Evolutionary conservation across 2,113 vertebrate species (phyloP).

Genomic region (Zapus hudsonius): DNA sequence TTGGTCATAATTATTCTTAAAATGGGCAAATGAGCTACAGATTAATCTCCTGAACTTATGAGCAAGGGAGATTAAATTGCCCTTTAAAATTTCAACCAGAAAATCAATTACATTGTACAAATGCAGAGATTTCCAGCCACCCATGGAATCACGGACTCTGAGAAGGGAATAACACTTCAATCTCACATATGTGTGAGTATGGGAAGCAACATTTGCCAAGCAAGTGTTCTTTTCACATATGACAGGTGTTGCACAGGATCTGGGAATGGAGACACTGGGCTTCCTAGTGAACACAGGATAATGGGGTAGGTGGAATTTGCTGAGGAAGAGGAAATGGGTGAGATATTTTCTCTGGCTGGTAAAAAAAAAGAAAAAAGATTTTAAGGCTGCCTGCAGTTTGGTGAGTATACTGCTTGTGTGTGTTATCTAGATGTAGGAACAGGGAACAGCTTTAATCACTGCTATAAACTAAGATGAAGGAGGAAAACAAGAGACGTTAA

Average conservation of each 20-base stretch:
- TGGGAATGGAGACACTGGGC: neutral
- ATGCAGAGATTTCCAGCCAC: conserved; percentile 14
- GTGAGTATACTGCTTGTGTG: neutral
- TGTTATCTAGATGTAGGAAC: neutral
- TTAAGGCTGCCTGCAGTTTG: neutral
- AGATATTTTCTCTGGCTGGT: neutral
- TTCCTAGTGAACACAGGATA: neutral
- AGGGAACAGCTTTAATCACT: neutral
- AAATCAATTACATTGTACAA: conserved; percentile 52
- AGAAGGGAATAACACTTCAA: neutral
- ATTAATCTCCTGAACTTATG: conserved; percentile 67
- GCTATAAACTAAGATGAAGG: neutral
- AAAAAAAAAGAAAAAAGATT: neutral
- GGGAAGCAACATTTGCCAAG: neutral
- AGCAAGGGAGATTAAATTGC: conserved; percentile 57
- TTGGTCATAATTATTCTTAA: conserved; percentile 68
- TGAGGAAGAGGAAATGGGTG: no score
- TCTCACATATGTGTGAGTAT: neutral
- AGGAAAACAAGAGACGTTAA: neutral
- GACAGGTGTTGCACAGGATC: neutral
- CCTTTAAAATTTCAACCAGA: conserved; percentile 62
- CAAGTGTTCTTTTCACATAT: neutral
- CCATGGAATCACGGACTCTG: neutral
- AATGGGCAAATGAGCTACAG: conserved; percentile 47
- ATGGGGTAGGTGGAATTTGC: neutral